Conservation (phyloP, 1,140 invertebrate species). For the Matsumurasca onukii region DNA sequence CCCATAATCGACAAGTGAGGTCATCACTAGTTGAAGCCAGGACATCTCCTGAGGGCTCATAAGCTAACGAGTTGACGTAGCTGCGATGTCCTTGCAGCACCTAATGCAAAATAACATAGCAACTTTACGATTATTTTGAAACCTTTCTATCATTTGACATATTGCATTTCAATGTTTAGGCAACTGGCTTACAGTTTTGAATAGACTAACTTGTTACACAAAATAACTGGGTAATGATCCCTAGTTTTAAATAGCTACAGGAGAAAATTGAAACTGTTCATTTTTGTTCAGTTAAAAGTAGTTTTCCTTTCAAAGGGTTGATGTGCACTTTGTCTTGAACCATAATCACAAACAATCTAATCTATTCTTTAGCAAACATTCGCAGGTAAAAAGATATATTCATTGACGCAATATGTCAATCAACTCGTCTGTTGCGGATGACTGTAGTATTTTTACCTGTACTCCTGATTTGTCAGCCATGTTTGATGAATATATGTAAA, state of each 20-base stretch:
- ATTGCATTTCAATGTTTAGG: not conserved
- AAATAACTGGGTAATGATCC: too few species aligned
- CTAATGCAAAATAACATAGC: constrained; percentile 52
- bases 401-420: too few species aligned
- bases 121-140: not conserved
- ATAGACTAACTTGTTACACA: not conserved
- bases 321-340: too few species aligned
- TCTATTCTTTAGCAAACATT: too few species aligned
- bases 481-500: constrained; percentile 57
- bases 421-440: too few species aligned
- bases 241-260: too few species aligned
- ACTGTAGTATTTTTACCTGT: too few species aligned
- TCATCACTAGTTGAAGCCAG: constrained; percentile 77
- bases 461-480: constrained; percentile 40
- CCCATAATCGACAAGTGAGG: constrained; percentile 71
- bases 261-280: too few species aligned
- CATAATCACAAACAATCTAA: too few species aligned
- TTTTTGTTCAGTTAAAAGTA: too few species aligned
- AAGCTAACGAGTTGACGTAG: constrained; percentile 70
- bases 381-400: too few species aligned
- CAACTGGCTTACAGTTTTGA: not conserved
- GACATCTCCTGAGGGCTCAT: constrained; percentile 65
- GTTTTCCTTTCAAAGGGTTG: too few species aligned
- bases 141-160: not conserved
- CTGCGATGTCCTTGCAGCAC: constrained; percentile 62